These are phyloP conservation scores for Ctenopoma multispine DNA, from an alignment of 2,797 vertebrate genomes.

Conservation along the genomic window DNA sequence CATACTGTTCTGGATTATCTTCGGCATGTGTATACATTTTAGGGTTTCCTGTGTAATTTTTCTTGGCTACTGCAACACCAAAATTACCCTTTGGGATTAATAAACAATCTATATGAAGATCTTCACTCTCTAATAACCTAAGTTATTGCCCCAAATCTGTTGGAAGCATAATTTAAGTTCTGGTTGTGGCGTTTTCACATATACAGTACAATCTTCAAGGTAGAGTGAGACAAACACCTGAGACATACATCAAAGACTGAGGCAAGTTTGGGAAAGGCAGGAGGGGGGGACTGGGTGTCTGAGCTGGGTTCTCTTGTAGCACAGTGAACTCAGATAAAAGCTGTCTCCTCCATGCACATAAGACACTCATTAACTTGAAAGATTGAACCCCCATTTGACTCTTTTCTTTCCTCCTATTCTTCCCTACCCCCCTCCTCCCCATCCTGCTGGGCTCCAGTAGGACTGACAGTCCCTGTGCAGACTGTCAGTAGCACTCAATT, in stretches of 20 bases:
- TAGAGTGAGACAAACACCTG: conserved; percentile 49
- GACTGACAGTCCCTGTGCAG: conserved; percentile 72
- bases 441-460: conserved; percentile 77
- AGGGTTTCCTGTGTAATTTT: no score
- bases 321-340: conserved; percentile 73
- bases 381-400: conserved; percentile 53
- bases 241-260: conserved; percentile 78
- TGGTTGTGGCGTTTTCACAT: neutral
- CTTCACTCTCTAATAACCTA: neutral
- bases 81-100: no score
- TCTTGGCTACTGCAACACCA: no score
- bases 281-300: conserved; percentile 47
- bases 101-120: no score
- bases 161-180: neutral
- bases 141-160: neutral
- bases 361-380: conserved; percentile 71
- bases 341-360: conserved; percentile 74
- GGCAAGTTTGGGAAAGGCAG: conserved; percentile 21
- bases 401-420: conserved; percentile 24
- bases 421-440: conserved; percentile 5
- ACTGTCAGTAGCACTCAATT: conserved; percentile 82
- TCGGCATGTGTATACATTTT: no score
- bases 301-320: conserved; percentile 52
- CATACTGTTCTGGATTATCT: no score
- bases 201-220: neutral